Conservation (phyloP, 2,113 vertebrate genomes). For the Sinosuthora webbiana region DNA sequence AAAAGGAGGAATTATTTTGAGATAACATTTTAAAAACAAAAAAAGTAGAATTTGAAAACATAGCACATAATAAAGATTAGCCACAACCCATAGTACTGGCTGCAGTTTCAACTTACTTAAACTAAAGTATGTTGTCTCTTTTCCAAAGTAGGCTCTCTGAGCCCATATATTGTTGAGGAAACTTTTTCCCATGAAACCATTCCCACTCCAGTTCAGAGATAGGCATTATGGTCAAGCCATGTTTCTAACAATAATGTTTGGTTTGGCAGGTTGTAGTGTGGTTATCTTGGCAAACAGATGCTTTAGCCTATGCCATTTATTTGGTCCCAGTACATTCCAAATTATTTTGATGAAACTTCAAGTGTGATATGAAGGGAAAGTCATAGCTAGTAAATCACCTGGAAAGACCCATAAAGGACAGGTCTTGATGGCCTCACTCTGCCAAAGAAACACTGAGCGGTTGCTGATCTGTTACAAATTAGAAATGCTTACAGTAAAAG, state of each 20-base stretch:
- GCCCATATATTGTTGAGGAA: not conserved
- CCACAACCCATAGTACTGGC: not conserved
- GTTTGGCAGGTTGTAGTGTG: conserved; percentile 13
- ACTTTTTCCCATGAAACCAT: conserved; percentile 25
- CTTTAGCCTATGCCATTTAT: not conserved
- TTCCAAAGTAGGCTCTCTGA: not conserved
- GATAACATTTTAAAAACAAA: not conserved
- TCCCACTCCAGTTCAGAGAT: not conserved
- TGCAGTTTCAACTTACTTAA: not conserved
- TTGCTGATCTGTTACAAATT: conserved; percentile 32
- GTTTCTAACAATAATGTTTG: conserved; percentile 14
- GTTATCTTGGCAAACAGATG: conserved; percentile 24
- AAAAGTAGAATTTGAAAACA: not conserved
- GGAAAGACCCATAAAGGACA: not conserved
- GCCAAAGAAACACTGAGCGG: conserved; percentile 25
- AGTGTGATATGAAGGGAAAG: not conserved
- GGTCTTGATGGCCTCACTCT: not conserved
- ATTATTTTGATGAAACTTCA: conserved; percentile 36
- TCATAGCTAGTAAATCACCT: not conserved
- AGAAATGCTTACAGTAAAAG: not conserved
- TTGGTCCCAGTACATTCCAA: conserved; percentile 14
- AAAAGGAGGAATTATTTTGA: not conserved
- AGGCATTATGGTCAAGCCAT: conserved; percentile 2
- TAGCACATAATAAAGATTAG: not conserved
- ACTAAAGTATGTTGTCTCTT: not conserved